Conservation (phyloP, 2,797 vertebrate genomes). For the Pantherophis vulpinus region DNA sequence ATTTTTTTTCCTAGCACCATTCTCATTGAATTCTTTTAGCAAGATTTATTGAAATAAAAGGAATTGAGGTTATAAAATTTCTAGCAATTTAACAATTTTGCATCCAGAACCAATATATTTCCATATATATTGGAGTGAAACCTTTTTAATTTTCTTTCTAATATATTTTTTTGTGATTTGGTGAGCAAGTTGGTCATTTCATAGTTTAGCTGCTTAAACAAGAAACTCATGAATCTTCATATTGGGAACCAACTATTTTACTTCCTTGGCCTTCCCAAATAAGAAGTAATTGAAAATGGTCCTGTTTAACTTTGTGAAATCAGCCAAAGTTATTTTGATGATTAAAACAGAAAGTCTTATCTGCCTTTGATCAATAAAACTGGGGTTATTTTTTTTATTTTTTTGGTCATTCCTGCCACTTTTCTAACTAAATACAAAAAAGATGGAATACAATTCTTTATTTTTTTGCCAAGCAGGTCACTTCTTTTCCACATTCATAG, state of each 20-base stretch:
- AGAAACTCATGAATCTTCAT: not conserved
- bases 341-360: not conserved
- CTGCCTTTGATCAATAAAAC: not conserved
- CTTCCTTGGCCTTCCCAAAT: not conserved
- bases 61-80: not conserved
- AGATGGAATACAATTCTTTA: not conserved
- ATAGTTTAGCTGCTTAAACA: not conserved
- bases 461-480: not conserved
- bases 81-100: not conserved
- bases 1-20: not conserved
- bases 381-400: not conserved
- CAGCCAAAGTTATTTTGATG: not conserved
- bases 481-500: not conserved
- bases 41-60: not conserved
- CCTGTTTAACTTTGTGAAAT: not conserved
- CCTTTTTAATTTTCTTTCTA: not conserved
- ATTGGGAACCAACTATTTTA: not conserved
- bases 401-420: not conserved
- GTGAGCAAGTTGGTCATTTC: not conserved
- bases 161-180: not conserved
- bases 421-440: not conserved
- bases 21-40: not conserved
- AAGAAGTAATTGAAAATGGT: not conserved
- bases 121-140: not conserved
- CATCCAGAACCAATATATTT: not conserved